Evolutionary conservation across 2,113 vertebrate genomes (phyloP), one percentile per base, ranked within the genome.

Genomic region (Pontoporia blainvillei): DNA sequence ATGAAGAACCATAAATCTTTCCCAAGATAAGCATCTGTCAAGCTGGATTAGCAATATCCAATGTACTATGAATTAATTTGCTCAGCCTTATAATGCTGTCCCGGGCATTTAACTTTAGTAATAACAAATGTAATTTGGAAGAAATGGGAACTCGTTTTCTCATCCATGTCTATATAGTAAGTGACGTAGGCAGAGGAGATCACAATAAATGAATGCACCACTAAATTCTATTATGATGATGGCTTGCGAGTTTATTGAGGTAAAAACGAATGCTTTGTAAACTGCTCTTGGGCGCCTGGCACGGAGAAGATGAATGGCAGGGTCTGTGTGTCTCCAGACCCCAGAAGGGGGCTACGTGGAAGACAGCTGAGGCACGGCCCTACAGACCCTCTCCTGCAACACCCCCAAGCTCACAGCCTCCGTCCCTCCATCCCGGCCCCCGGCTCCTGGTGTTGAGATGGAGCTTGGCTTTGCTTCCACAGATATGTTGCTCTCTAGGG

Each of bases 91-190:
- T 54, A 44, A 84, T 1, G 4, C 79, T 78, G 96, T 83, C 98
- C 98, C 72, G 59, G 82, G 86, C 10, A 46, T 96, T 98, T 97
- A 97, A 97, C 93, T 91, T 95, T 2, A 44, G 97, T 86, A 94
- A 97, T 96, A 98, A 96, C 97, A 98, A 98, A 98, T 87, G 93
- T 92, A 84, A 98, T 97, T 95, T 96, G 97, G 97, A 97, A 96
- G 94, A 96, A 98, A 98, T 54, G 97, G 96, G 95, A 94, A 94
- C 92, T 62, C 41, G 93, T 91, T 96, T 97, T 49, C 95, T 95
- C 98, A 87, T 93, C 97, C 90, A 4, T 86, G 96, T 88, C 97
- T 94, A 39, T 36, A 12, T 57, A 89, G 96, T 94, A 92, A 97
- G 87, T 18, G 82, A 97, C 44, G 10, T 95, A 6, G 67, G 90